Evolutionary conservation across 1,140 invertebrate species (phyloP), one percentile per base, ranked within the genome.

Genomic region (Ips nitidus): DNA sequence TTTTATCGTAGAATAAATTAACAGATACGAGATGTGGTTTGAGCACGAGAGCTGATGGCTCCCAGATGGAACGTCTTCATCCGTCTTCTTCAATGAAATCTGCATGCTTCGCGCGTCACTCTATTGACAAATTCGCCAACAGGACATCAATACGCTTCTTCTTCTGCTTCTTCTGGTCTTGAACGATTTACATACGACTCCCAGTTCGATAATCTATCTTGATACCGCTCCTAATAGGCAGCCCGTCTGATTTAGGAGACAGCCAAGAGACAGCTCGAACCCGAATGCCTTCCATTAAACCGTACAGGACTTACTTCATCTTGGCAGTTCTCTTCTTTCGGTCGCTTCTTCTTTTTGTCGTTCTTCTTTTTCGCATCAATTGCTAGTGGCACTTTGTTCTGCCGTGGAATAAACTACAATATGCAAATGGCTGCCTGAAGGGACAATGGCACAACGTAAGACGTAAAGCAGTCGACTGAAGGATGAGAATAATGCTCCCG

Each of bases 151-250:
- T 70, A 70, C 52, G 55, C 67, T 57, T 60, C 57, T 69, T 41
- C 50, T 56, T 60, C 22, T 22, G 22, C 66, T 55, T 58, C 43
- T 67, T 36, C 40, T 47, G 59, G 41, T 56, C 43, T 45, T 66
- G 55, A 59, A 59, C 57, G 42, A 69, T 69, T 69, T 69, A 69
- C 67, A 69, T 69, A 69, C 59, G 59, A 50, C 67, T 69, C 52
- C 67, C 67, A 61, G 52, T 62, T 56, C 61, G 68, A 70, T 70
- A 70, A 70, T 70, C 68, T 70, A 70, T 70, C 68, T 70, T 57
- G 68, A 70, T 70, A 70, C 60, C 68, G 68, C 68, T 63, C 60
- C 61, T 70, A 70, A 70, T 70, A 64, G 68, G 68, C 68, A 70
- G 68, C n/a, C 40, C 52, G 61, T 43, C 68, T 70, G 68, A 70